Percentiles rank a stretch among this genome's conserved stretches.
Evolutionary conservation across 2,797 vertebrate species (phyloP).

Genomic region (Streptopelia turtur): DNA sequence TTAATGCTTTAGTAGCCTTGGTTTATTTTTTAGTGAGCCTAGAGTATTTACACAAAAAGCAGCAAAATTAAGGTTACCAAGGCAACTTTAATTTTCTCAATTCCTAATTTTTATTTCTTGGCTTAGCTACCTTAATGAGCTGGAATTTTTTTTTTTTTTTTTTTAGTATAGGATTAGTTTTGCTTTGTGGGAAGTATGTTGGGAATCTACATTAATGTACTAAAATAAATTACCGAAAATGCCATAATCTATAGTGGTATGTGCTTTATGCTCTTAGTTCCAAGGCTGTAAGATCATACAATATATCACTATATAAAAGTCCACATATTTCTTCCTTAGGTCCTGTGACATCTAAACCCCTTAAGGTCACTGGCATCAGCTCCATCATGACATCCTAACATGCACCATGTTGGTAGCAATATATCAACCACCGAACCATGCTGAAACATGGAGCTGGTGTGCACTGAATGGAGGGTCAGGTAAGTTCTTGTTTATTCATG

Average conservation of each 20-base stretch:
- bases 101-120: not conserved
- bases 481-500: not conserved
- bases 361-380: not conserved
- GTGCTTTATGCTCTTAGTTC: not conserved
- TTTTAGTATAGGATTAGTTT: not conserved
- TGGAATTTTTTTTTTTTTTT: not conserved
- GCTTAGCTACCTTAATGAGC: not conserved
- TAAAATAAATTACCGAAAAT: not conserved
- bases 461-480: not conserved
- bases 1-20: not conserved
- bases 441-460: not conserved
- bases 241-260: not conserved
- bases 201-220: not conserved
- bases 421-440: rapidly evolving
- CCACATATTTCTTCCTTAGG: not conserved
- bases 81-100: not conserved
- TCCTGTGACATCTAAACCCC: not conserved
- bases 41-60: not conserved
- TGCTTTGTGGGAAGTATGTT: not conserved
- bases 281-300: not conserved
- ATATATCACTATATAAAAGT: not conserved
- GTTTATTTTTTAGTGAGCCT: not conserved
- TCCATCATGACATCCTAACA: not conserved
- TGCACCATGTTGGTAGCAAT: not conserved
- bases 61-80: not conserved